Evolutionary conservation across 2,888 invertebrate genomes (phyloP).

Genomic region (Aelia acuminata): DNA sequence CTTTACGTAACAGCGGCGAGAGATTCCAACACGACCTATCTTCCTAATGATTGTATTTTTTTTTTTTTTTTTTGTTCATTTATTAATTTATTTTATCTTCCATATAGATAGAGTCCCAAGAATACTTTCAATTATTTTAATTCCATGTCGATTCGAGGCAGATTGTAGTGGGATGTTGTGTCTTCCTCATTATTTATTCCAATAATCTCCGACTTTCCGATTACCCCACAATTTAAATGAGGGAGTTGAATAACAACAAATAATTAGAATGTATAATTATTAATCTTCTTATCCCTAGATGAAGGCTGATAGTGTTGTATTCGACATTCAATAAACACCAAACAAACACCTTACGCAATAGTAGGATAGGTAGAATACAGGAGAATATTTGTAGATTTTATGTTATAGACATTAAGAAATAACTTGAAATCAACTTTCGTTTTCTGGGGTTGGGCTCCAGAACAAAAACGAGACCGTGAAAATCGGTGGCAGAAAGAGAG

Average conservation of each 20-base stretch:
- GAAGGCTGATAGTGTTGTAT: background rate
- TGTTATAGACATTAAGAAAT: background rate
- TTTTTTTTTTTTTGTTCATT: background rate
- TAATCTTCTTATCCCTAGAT: background rate
- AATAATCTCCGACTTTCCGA: slow-evolving; percentile 7
- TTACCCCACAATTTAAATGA: slow-evolving; percentile 25
- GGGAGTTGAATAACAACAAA: slow-evolving; percentile 19
- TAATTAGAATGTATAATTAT: slow-evolving; percentile 1
- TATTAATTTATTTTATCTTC: background rate
- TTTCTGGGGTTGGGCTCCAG: background rate
- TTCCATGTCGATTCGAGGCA: background rate
- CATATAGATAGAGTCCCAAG: background rate
- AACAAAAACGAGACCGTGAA: background rate
- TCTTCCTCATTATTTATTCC: slow-evolving; percentile 37
- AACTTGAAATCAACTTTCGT: background rate
- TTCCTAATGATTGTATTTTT: slow-evolving; percentile 2
- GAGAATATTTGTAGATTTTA: too few relatives aligned
- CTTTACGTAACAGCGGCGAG: background rate
- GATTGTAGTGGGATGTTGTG: too few relatives aligned
- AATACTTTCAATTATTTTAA: slow-evolving; percentile 5
- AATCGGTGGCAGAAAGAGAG: background rate
- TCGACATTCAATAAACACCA: background rate
- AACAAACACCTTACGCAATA: background rate
- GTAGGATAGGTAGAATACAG: too few relatives aligned
- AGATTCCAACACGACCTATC: slow-evolving; percentile 20